Base-by-base conservation (phyloP, 23 tunicate genomes). In the Aplidium turbinatum region DNA sequence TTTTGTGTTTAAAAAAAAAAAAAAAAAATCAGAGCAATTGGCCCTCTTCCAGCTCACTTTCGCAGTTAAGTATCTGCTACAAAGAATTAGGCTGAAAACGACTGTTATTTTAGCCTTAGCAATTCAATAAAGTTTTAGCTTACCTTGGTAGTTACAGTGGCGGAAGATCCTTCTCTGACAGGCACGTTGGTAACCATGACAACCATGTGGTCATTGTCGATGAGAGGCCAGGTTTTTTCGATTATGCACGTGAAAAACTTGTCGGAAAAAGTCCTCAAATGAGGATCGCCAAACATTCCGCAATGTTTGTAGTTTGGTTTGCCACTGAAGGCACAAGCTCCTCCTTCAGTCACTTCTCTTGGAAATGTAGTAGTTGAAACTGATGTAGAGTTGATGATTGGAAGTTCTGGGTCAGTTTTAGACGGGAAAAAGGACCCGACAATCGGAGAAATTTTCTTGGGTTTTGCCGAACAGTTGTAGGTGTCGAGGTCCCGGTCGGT, bases 241-340 rank as follows among this genome's bases (percentile, higher is more conserved):
- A 87, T 78, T 9, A 54, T 90, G 77, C 97, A 90, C 0, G 89
- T 90, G 61, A 65, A 75, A 33, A 90, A 83, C 9, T 72, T 36
- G 51, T 90, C 97, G 32, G 70, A 40, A 63, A 90, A 90, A 30
- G 97, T 90, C 38, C 97, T 50, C 52, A 90, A 63, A 47, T 90
- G 97, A 9, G 89, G 97, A 46, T 90, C 89, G 19, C 97, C 97
- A 42, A 90, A 90, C 65, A 90, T 50, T 6, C 86, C 74, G 33
- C 97, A 90, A 58, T 83, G 85, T 66, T 64, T 80, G 72, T 35
- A 87, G 9, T 38, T 31, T 6, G 94, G 45, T 24, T 65, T 61
- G 26, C 85, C 82, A 26, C 63, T 60, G 45, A 47, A 87, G 23
- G 64, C 31, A 45, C 94, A 87, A 16, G 71, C 62, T 1, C 69